These are phyloP conservation scores for Leiothrix lutea DNA, from an alignment of 2,113 vertebrate genomes.

Conservation along the genomic window DNA sequence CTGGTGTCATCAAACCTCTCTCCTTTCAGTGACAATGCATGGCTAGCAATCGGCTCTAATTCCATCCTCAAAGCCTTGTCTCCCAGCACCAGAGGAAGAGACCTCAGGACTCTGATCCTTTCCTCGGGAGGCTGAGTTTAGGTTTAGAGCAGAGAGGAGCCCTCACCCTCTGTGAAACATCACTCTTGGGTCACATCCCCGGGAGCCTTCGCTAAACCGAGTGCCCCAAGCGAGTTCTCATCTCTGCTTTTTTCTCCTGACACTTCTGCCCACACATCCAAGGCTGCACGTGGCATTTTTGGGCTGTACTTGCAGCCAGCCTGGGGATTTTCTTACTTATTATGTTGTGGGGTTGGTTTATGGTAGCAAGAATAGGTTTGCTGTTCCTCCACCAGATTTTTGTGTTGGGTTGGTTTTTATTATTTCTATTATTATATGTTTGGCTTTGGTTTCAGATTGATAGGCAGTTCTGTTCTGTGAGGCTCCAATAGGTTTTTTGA, in stretches of 20 bases:
- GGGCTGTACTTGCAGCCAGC: not conserved
- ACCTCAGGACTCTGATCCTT: not conserved
- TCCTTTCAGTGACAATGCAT: fast-evolving
- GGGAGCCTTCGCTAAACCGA: not conserved
- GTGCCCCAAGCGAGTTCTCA: not conserved
- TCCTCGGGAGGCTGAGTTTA: not conserved
- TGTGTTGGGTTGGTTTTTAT: not conserved
- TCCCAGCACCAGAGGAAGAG: fast-evolving
- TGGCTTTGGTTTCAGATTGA: conserved; percentile 32
- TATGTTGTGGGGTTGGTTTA: not conserved
- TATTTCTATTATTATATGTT: not conserved
- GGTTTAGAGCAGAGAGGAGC: not conserved
- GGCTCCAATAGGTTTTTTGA: not conserved
- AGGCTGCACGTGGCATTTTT: not conserved
- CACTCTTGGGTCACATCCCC: not conserved
- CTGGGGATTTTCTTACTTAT: not conserved
- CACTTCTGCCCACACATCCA: not conserved
- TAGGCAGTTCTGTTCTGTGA: not conserved
- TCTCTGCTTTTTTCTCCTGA: not conserved
- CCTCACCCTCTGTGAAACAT: fast-evolving
- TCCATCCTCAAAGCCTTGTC: not conserved
- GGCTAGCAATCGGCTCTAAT: not conserved
- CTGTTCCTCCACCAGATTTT: not conserved
- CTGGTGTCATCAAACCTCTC: not conserved
- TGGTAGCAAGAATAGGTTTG: not conserved